Evolutionary conservation across 2,888 invertebrate genomes (phyloP), one percentile per base, ranked within the genome.

Genomic region (Brenthis daphne): DNA sequence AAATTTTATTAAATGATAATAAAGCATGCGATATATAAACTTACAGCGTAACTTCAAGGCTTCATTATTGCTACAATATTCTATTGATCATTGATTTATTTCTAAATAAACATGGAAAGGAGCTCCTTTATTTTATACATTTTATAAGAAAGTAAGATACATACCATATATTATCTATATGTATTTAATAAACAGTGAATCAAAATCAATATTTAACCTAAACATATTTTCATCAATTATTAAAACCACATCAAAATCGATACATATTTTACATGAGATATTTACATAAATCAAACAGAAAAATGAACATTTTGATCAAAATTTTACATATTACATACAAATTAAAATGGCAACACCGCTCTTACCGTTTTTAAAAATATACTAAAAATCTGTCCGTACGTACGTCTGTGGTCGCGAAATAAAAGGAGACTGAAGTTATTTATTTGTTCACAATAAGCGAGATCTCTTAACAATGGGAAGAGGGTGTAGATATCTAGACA

Each of bases 311-410:
- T 48, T 33, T n/a, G 4, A n/a, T 16, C 12, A 6, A 63, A 65
- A 69, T 60, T 54, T 54, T 50, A 54, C 53, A 51, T 65, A 57
- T 61, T 37, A 53, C 24, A 54, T 29, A 55, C 24, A 29, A 60
- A 48, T 57, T 58, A 20, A 53, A 48, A 54, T 70, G 67, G 64
- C 67, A 73, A 73, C 76, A 76, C 70, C 72, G 71, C 73, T 69
- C 70, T 65, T 64, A 47, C 55, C 57, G 50, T 66, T 65, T 58
- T 57, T 33, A 53, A 51, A 67, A 11, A 56, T 6, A 68, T 47
- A 61, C 20, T 37, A 64, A 43, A 53, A 55, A 64, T 29, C 13
- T 43, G 43, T 24, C 43, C 43, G 65, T 57, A 24, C 43, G 55
- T 47, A 6, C 43, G 65, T 57, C 47, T 24, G 55, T 48, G 12